Percentiles rank a stretch among this genome's conserved stretches.
These are phyloP conservation scores for Margarornis squamiger DNA, from an alignment of 2,797 vertebrate genomes.

Conservation along the genomic window DNA sequence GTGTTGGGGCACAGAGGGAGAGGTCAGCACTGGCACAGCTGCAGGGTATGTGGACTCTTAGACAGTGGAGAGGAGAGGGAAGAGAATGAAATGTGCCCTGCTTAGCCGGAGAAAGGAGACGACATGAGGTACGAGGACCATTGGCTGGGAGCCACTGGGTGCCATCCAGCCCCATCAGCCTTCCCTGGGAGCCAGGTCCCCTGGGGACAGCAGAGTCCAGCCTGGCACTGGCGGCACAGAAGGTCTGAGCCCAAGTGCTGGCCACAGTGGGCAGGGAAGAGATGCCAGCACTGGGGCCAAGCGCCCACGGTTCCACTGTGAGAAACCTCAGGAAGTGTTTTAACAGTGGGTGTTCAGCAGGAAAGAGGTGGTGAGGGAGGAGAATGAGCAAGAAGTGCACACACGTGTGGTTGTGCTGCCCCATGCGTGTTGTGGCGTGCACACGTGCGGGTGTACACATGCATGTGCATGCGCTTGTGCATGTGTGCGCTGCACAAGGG, in stretches of 20 bases:
- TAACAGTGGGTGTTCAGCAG: not conserved
- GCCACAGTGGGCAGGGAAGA: rapidly evolving
- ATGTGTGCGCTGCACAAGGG: rapidly evolving
- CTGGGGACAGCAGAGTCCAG: not conserved
- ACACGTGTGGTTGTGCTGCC: rapidly evolving
- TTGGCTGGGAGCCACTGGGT: not conserved
- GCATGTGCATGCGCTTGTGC: rapidly evolving
- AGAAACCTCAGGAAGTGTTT: not conserved
- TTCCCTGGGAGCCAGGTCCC: not conserved
- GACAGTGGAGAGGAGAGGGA: not conserved
- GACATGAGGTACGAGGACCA: rapidly evolving
- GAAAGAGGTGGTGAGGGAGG: rapidly evolving
- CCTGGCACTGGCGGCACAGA: rapidly evolving
- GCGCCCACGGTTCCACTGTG: rapidly evolving
- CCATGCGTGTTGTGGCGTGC: rapidly evolving
- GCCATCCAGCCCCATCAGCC: not conserved
- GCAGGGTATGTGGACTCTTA: rapidly evolving
- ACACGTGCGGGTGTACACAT: rapidly evolving
- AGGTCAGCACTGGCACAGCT: rapidly evolving
- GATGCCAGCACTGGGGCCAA: rapidly evolving
- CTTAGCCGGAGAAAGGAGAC: not conserved
- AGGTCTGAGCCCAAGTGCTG: not conserved
- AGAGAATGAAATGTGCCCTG: not conserved
- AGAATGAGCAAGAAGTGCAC: rapidly evolving
- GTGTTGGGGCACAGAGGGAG: rapidly evolving